phyloP scores from a whole-genome alignment of 2,797 vertebrate species.

The Chloroceryle inda region DNA sequence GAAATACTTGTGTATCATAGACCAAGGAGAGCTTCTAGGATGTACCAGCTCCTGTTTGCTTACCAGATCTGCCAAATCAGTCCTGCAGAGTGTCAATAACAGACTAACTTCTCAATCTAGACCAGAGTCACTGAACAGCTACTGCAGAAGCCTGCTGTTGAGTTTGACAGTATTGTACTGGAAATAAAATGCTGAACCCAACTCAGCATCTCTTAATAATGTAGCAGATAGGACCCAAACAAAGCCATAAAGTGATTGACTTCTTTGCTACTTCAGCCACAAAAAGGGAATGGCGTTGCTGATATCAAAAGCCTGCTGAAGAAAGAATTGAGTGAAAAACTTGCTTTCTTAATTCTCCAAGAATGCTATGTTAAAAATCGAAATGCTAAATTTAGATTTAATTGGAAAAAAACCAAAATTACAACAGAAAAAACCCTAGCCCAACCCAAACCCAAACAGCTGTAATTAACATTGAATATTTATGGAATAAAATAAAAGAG shows the following conservation, averaged over 20 bases:
- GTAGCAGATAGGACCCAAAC: not conserved
- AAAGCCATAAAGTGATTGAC: not conserved
- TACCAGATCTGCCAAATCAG: not conserved
- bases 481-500: slow-evolving; percentile 16
- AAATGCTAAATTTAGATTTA: not conserved
- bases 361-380: not conserved
- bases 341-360: not conserved
- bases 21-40: not conserved
- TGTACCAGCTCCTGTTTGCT: not conserved
- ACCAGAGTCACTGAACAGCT: not conserved
- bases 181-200: not conserved
- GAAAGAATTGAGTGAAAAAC: not conserved
- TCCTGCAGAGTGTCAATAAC: not conserved
- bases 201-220: not conserved
- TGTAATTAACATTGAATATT: slow-evolving; percentile 5
- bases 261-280: not conserved
- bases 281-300: not conserved
- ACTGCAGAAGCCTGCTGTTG: not conserved
- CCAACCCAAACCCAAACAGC: not conserved
- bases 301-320: not conserved
- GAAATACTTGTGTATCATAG: not conserved
- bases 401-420: not conserved
- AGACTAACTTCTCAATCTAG: not conserved
- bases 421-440: not conserved
- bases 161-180: not conserved